Evolutionary conservation across 2,888 invertebrate species (phyloP).

Genomic region (Linnaemya vulpina): DNA sequence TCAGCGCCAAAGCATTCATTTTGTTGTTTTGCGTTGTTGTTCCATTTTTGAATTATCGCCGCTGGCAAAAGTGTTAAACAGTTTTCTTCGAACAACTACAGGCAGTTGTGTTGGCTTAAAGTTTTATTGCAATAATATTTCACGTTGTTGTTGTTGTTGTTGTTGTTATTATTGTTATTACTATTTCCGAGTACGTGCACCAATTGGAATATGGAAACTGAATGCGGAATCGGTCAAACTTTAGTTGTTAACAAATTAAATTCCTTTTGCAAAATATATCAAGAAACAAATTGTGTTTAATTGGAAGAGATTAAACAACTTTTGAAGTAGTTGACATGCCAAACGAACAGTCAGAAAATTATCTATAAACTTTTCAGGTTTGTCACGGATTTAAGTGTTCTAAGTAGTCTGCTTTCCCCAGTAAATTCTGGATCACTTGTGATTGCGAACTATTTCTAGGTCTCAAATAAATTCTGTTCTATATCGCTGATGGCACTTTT

Average conservation of each 20-base stretch:
- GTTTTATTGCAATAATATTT: slow-evolving; percentile 36
- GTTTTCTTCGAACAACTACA: slow-evolving; percentile 1
- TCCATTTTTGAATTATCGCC: slow-evolving; percentile 12
- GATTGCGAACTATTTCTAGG: no score
- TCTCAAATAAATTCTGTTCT: no score
- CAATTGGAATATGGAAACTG: not conserved
- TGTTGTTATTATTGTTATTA: slow-evolving; percentile 7
- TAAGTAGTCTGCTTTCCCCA: not conserved
- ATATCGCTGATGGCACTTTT: no score
- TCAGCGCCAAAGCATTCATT: slow-evolving; percentile 12
- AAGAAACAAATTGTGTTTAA: not conserved
- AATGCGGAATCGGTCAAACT: not conserved
- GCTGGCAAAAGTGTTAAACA: slow-evolving; percentile 25
- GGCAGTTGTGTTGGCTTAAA: slow-evolving; percentile 15
- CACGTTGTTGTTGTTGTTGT: slow-evolving; percentile 27
- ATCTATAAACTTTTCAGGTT: no score
- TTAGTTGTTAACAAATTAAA: not conserved
- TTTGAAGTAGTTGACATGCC: not conserved
- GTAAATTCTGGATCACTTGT: no score
- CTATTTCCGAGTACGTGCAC: slow-evolving; percentile 32
- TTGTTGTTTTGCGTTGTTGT: slow-evolving; percentile 6
- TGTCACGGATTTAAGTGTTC: no score
- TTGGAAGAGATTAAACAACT: not conserved
- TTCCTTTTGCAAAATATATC: not conserved
- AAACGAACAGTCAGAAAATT: not conserved